Evolutionary conservation across 2,888 invertebrate species (phyloP).

Genomic region (Melieria picta): DNA sequence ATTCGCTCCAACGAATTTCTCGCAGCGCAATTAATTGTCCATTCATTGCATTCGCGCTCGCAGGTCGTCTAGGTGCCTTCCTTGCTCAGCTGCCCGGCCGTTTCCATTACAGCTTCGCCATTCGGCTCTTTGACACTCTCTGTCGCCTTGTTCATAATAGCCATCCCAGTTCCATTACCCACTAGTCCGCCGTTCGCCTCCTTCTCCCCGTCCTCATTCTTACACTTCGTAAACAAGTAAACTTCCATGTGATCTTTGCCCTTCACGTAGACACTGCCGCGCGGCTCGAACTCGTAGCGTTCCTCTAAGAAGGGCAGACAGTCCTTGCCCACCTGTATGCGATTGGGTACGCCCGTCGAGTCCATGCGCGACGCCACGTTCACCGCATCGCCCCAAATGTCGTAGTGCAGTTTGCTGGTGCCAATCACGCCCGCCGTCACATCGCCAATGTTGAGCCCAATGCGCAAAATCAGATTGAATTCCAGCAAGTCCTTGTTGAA

Average conservation of each 20-base stretch:
- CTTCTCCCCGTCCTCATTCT: conserved; percentile 40
- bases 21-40: not conserved
- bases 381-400: conserved; percentile 99
- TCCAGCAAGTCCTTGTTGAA: conserved; percentile 91
- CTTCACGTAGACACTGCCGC: conserved; percentile 95
- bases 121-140: not conserved
- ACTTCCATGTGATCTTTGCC: conserved; percentile 97
- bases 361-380: conserved; percentile 98
- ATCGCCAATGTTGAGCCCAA: conserved; percentile 93
- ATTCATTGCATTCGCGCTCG: not conserved
- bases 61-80: conserved; percentile 14
- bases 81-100: not conserved
- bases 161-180: not conserved
- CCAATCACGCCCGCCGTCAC: conserved; percentile 98
- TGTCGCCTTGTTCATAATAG: not conserved
- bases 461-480: conserved; percentile 85
- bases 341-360: conserved; percentile 88
- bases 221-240: conserved; percentile 71
- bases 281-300: conserved; percentile 87
- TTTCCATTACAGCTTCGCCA: not conserved
- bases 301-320: conserved; percentile 77
- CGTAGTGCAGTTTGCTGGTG: conserved; percentile 94
- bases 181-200: conserved; percentile 13
- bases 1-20: not conserved
- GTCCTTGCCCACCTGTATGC: conserved; percentile 84